These are phyloP conservation scores for Drosophila meridionalis DNA, from an alignment of 2,888 invertebrate species.

Conservation along the genomic window DNA sequence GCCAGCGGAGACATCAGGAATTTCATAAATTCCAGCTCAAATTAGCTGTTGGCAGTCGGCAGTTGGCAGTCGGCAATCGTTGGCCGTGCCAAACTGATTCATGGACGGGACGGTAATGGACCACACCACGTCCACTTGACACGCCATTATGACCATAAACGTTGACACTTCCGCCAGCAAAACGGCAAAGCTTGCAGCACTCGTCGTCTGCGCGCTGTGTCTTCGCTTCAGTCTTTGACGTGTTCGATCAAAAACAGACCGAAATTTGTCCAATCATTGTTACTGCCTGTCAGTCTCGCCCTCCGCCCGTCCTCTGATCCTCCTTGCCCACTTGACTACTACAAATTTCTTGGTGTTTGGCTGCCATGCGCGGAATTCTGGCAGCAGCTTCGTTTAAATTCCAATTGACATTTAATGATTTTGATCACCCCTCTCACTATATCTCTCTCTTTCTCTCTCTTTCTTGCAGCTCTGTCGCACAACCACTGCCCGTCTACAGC, in stretches of 20 bases:
- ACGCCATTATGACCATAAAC: slow-evolving; percentile 83
- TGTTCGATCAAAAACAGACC: slow-evolving; percentile 76
- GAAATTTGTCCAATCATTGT: slow-evolving; percentile 75
- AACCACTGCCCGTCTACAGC: slow-evolving; percentile 54
- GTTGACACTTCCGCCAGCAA: slow-evolving; percentile 76
- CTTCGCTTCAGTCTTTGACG: slow-evolving; percentile 42
- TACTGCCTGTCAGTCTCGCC: not conserved
- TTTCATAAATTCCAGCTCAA: slow-evolving; percentile 77
- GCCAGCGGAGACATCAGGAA: slow-evolving; percentile 61
- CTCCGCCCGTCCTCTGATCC: not conserved
- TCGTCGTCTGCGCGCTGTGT: slow-evolving; percentile 5
- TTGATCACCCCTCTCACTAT: slow-evolving; percentile 25
- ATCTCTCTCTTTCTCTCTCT: slow-evolving; percentile 5
- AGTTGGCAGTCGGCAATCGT: slow-evolving; percentile 16
- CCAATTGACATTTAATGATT: slow-evolving; percentile 81
- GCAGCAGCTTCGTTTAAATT: slow-evolving; percentile 84
- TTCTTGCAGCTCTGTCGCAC: slow-evolving; percentile 63
- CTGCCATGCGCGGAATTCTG: slow-evolving; percentile 81
- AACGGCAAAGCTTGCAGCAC: slow-evolving; percentile 11
- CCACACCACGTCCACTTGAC: slow-evolving; percentile 78
- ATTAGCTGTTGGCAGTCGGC: slow-evolving; percentile 61
- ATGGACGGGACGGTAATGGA: slow-evolving; percentile 66
- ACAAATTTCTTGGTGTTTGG: slow-evolving; percentile 80
- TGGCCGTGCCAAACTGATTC: slow-evolving; percentile 48
- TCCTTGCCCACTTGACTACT: slow-evolving; percentile 33